phyloP scores from a whole-genome alignment of 2,888 invertebrate species.

The Chrysodeixis includens region DNA sequence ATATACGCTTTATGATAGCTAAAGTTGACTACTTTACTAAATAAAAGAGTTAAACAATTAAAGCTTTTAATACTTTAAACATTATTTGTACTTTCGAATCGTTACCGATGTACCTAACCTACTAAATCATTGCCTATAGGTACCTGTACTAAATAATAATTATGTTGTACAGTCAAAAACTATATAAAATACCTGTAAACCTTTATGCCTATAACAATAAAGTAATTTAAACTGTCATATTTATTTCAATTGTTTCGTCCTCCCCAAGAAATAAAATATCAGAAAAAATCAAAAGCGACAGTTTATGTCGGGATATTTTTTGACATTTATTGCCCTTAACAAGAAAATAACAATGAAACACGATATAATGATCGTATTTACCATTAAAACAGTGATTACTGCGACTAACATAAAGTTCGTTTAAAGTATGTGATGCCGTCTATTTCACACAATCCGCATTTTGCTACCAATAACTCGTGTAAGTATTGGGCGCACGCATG shows the following conservation, averaged over 20 bases:
- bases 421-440: slow-evolving; percentile 65
- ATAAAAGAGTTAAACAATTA: no score
- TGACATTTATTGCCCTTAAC: slow-evolving; percentile 2
- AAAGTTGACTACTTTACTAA: background rate
- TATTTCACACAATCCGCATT: slow-evolving; percentile 75
- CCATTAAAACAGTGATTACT: slow-evolving; percentile 39
- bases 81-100: no score
- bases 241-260: no score
- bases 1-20: background rate
- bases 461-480: slow-evolving; percentile 65
- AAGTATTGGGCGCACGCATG: slow-evolving; percentile 74
- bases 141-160: no score
- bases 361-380: slow-evolving; percentile 33
- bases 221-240: no score
- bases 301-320: background rate
- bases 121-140: no score
- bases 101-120: no score
- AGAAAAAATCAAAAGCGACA: background rate
- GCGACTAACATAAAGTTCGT: slow-evolving; percentile 24
- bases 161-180: no score
- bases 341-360: slow-evolving; percentile 19
- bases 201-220: no score
- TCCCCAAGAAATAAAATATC: background rate
- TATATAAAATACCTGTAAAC: no score
- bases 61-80: no score